These are phyloP conservation scores for Centropus bengalensis DNA, from an alignment of 2,113 vertebrate genomes.

Conservation along the genomic window DNA sequence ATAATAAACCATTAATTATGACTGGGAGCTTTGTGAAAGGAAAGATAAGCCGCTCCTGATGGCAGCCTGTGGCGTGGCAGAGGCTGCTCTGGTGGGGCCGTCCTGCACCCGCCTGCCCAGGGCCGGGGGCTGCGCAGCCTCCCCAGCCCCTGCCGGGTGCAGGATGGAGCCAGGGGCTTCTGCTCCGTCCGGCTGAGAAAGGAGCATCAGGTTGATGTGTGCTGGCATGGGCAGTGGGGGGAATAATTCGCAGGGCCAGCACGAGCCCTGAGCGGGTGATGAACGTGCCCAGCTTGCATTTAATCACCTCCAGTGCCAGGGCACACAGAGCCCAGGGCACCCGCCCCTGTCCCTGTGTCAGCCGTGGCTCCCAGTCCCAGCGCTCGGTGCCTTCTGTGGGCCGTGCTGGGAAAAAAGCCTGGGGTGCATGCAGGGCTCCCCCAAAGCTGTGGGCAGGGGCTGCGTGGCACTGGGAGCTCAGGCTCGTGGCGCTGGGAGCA, in stretches of 20 bases:
- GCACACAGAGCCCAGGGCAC: not conserved
- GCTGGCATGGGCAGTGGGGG: fast-evolving
- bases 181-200: fast-evolving
- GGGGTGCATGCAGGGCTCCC: no score
- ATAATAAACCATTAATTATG: not conserved
- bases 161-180: not conserved
- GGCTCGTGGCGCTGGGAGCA: no score
- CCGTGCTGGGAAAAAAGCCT: not conserved
- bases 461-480: no score
- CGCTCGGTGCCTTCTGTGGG: not conserved
- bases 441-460: no score
- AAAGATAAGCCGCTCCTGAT: not conserved
- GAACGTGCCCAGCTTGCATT: not conserved
- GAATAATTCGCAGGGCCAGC: not conserved
- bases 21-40: not conserved
- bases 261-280: fast-evolving
- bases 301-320: not conserved
- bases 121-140: no score
- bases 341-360: fast-evolving
- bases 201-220: fast-evolving
- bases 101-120: not conserved
- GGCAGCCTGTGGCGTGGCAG: not conserved
- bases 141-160: not conserved
- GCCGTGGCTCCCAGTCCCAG: not conserved
- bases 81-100: fast-evolving